These are phyloP conservation scores for Andrena fulva DNA, from an alignment of 2,888 invertebrate genomes.

Conservation along the genomic window DNA sequence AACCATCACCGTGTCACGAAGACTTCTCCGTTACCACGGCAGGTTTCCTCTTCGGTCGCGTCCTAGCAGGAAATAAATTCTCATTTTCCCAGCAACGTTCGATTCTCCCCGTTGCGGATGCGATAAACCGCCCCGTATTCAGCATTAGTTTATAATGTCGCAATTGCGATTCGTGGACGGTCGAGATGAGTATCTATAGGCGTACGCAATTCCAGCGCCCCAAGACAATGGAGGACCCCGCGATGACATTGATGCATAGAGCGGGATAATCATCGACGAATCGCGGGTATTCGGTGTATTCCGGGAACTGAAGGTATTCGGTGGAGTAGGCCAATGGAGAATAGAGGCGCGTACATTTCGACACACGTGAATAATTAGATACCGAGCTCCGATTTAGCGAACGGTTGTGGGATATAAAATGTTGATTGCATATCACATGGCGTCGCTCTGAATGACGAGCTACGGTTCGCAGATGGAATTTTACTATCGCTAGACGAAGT, in stretches of 20 bases:
- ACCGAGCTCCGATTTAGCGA: background rate
- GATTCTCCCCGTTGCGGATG: background rate
- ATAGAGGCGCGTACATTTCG: slow-evolving; percentile 19
- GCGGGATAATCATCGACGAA: slow-evolving; percentile 62
- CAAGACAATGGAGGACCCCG: slow-evolving; percentile 50
- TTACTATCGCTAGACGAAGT: too few species aligned
- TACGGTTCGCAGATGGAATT: background rate
- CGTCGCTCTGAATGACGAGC: background rate
- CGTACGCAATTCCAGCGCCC: slow-evolving; percentile 46
- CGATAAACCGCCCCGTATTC: slow-evolving; percentile 4
- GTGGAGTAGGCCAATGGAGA: slow-evolving; percentile 43
- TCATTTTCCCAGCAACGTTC: background rate
- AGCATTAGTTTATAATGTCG: slow-evolving; percentile 41
- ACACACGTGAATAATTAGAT: slow-evolving; percentile 36
- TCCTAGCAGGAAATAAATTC: slow-evolving; percentile 8
- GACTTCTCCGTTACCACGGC: background rate
- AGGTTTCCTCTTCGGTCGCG: background rate
- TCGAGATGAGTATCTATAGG: slow-evolving; percentile 36
- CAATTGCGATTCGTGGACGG: slow-evolving; percentile 28
- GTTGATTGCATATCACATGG: background rate
- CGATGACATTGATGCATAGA: slow-evolving; percentile 60
- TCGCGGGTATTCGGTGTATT: slow-evolving; percentile 52
- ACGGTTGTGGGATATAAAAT: background rate
- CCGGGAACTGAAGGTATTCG: slow-evolving; percentile 58
- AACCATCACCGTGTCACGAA: background rate